These are phyloP conservation scores for Oryzias melastigma DNA, from an alignment of 2,113 vertebrate species.

Conservation along the genomic window DNA sequence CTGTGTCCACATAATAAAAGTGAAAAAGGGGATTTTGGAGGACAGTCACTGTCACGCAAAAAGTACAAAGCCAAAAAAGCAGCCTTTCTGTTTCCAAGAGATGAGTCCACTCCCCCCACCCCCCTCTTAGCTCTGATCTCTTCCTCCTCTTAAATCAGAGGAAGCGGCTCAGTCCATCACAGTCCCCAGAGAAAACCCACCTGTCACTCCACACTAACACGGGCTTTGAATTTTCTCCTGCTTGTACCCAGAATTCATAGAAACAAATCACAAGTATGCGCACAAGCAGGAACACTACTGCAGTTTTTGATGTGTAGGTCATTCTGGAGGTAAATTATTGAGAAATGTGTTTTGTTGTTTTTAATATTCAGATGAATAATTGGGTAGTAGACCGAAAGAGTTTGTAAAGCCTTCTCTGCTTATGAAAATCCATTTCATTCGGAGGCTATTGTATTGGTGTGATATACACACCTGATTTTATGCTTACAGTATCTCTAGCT, in stretches of 20 bases:
- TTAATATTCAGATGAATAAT: conserved; percentile 12
- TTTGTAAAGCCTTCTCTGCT: no score
- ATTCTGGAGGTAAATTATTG: conserved; percentile 24
- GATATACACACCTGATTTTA: no score
- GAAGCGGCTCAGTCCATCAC: conserved; percentile 69
- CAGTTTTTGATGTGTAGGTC: neutral
- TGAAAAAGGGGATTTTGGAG: conserved; percentile 57
- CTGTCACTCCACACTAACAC: conserved; percentile 64
- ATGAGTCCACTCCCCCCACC: conserved; percentile 29
- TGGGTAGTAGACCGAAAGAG: conserved; percentile 16
- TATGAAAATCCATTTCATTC: no score
- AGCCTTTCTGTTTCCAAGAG: conserved; percentile 68
- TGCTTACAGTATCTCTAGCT: no score
- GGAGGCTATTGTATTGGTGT: no score
- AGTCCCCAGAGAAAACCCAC: conserved; percentile 58
- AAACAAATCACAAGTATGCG: conserved; percentile 41
- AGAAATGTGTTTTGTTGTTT: conserved; percentile 3
- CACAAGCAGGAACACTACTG: neutral
- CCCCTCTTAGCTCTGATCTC: conserved; percentile 50
- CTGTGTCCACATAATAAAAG: conserved; percentile 60
- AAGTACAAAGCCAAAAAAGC: conserved; percentile 67
- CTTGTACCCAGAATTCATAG: conserved; percentile 39
- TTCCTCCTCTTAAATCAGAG: conserved; percentile 60
- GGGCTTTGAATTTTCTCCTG: conserved; percentile 51
- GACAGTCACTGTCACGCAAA: conserved; percentile 56